These are phyloP conservation scores for Lethocerus indicus DNA, from an alignment of 1,140 invertebrate species.

Conservation along the genomic window DNA sequence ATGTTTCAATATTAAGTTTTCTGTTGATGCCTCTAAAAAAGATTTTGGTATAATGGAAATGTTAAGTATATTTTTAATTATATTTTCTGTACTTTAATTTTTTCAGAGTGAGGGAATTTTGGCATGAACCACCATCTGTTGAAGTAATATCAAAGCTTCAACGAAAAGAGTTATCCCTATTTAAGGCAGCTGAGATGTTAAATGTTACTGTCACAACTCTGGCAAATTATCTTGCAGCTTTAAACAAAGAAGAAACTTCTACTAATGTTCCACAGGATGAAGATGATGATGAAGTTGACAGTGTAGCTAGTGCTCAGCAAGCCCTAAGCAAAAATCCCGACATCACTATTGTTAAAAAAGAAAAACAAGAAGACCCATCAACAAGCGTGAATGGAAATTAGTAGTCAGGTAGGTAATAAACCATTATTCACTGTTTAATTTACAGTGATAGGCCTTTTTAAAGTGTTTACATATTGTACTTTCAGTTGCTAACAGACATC, in stretches of 20 bases:
- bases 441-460: background rate
- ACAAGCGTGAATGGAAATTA: conserved; percentile 16
- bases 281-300: conserved; percentile 26
- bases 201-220: conserved; percentile 54
- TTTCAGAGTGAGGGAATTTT: conserved; percentile 53
- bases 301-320: conserved; percentile 26
- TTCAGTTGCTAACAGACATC: background rate
- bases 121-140: conserved; percentile 52
- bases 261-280: conserved; percentile 17
- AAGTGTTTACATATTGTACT: background rate
- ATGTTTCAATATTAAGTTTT: too few relatives aligned
- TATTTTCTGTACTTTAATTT: conserved; percentile 15
- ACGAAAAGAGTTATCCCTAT: conserved; percentile 48
- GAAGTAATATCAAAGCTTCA: conserved; percentile 50
- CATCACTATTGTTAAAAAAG: conserved; percentile 41
- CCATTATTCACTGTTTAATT: background rate
- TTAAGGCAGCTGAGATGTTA: conserved; percentile 49
- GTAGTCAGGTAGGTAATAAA: conserved; percentile 4
- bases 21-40: too few relatives aligned
- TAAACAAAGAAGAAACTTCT: conserved; percentile 23
- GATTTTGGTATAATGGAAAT: too few relatives aligned
- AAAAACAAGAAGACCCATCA: conserved; percentile 19
- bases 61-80: too few relatives aligned
- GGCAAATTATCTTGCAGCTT: conserved; percentile 45
- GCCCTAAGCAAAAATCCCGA: conserved; percentile 38